phyloP scores from a whole-genome alignment of 2,113 vertebrate genomes.

The Trematocara stigmaticum region DNA sequence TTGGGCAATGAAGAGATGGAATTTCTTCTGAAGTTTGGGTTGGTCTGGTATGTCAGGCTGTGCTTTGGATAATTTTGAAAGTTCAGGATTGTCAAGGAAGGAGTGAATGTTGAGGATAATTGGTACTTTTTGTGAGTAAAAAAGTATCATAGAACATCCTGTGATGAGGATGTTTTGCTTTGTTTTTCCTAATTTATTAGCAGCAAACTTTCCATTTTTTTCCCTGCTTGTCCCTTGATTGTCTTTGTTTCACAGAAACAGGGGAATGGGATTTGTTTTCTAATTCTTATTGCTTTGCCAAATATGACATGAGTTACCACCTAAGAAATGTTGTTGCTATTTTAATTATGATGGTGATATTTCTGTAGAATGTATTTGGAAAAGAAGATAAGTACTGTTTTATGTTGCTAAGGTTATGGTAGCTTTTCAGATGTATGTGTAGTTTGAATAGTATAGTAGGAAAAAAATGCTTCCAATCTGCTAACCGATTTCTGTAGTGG shows the following conservation, averaged over 20 bases:
- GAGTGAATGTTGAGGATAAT: background rate
- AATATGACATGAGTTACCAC: rapidly evolving
- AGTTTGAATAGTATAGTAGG: background rate
- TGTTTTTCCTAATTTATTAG: background rate
- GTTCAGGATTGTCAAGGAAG: background rate
- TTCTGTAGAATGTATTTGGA: background rate
- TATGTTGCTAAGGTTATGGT: background rate
- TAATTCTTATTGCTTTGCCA: background rate
- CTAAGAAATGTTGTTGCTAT: background rate
- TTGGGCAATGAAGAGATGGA: background rate
- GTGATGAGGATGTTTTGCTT: background rate
- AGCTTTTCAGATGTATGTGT: background rate
- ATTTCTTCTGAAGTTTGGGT: background rate
- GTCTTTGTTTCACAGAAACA: background rate
- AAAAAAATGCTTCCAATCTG: background rate
- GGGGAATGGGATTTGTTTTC: background rate
- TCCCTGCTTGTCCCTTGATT: background rate
- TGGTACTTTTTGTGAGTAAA: background rate
- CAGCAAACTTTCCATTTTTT: background rate
- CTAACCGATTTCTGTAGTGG: rapidly evolving
- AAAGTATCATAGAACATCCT: background rate
- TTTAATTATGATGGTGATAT: background rate
- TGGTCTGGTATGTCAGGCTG: background rate
- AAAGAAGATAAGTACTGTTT: rapidly evolving
- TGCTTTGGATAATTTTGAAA: background rate